phyloP scores from a whole-genome alignment of 2,888 invertebrate genomes.

The Chironomus riparius region DNA sequence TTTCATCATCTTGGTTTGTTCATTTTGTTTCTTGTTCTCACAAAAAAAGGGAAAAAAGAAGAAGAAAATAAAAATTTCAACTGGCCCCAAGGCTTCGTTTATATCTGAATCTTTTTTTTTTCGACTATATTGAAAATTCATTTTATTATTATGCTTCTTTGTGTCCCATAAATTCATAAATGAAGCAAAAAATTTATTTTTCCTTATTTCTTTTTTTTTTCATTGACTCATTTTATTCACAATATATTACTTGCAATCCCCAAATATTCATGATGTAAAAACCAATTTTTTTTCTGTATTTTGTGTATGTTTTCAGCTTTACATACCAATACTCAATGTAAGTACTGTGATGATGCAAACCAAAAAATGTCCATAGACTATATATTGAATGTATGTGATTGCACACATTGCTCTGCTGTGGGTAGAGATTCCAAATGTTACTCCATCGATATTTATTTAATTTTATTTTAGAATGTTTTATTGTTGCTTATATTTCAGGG shows the following conservation, averaged over 20 bases:
- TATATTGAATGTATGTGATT: not conserved
- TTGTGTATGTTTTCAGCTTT: constrained; percentile 17
- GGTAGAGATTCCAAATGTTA: too few relatives aligned
- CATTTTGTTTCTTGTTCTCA: not conserved
- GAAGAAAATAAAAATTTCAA: not conserved
- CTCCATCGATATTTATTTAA: too few relatives aligned
- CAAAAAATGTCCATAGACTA: not conserved
- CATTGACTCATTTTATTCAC: constrained; percentile 3
- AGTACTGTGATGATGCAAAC: constrained; percentile 11
- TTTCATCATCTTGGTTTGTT: not conserved
- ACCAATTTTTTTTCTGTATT: not conserved
- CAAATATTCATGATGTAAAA: constrained; percentile 8
- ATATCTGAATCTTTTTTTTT: not conserved
- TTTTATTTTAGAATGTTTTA: not conserved
- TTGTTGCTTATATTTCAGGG: not conserved
- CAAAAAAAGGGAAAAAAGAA: not conserved
- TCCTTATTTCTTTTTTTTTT: not conserved
- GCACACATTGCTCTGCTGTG: not conserved
- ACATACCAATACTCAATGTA: constrained; percentile 18
- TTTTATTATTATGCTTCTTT: not conserved
- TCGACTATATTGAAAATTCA: constrained; percentile 15
- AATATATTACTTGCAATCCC: not conserved
- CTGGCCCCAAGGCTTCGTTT: not conserved
- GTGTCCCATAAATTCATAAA: constrained; percentile 11
- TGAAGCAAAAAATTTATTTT: not conserved